Percentiles rank a stretch among this genome's conserved stretches.
Conservation (phyloP, 2,113 vertebrate genomes). For the Limanda limanda region DNA sequence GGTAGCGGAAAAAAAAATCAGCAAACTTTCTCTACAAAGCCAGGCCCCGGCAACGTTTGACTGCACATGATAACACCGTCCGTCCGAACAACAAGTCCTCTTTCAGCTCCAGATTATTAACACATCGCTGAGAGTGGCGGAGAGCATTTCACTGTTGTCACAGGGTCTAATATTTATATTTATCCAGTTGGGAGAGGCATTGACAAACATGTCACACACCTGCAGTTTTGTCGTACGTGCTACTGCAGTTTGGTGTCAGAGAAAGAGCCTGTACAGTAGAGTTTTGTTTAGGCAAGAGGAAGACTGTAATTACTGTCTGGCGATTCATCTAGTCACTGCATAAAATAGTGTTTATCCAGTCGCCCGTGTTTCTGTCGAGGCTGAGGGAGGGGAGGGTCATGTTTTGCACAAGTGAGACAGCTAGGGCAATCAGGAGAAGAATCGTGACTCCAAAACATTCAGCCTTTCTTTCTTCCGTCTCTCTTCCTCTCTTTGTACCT, state of each 20-base stretch:
- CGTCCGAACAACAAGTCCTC: slow-evolving; percentile 65
- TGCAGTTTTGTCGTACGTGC: slow-evolving; percentile 71
- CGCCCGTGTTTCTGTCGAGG: slow-evolving; percentile 77
- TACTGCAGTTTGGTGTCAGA: slow-evolving; percentile 72
- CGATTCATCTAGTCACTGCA: slow-evolving; percentile 84
- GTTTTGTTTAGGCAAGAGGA: slow-evolving; percentile 77
- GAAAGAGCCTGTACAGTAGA: slow-evolving; percentile 71
- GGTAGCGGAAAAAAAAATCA: slow-evolving; percentile 73
- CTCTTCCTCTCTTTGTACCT: slow-evolving; percentile 7
- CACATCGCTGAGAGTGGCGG: slow-evolving; percentile 56
- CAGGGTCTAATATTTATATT: slow-evolving; percentile 75
- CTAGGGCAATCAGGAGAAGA: slow-evolving; percentile 75
- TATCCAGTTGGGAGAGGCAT: slow-evolving; percentile 69
- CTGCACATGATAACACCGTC: slow-evolving; percentile 69
- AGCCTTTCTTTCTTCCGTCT: slow-evolving; percentile 47
- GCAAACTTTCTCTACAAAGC: slow-evolving; percentile 71
- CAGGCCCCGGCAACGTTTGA: slow-evolving; percentile 57
- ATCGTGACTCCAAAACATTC: slow-evolving; percentile 78
- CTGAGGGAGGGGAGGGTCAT: slow-evolving; percentile 78
- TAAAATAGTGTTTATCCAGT: slow-evolving; percentile 88
- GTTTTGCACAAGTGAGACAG: slow-evolving; percentile 80
- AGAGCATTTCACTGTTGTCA: slow-evolving; percentile 59
- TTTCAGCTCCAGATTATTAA: slow-evolving; percentile 74
- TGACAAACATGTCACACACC: slow-evolving; percentile 80
- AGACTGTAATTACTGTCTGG: slow-evolving; percentile 86